phyloP scores from a whole-genome alignment of 37 sponge, comb jelly and placozoan species.

The Cliona cf. orientalis region DNA sequence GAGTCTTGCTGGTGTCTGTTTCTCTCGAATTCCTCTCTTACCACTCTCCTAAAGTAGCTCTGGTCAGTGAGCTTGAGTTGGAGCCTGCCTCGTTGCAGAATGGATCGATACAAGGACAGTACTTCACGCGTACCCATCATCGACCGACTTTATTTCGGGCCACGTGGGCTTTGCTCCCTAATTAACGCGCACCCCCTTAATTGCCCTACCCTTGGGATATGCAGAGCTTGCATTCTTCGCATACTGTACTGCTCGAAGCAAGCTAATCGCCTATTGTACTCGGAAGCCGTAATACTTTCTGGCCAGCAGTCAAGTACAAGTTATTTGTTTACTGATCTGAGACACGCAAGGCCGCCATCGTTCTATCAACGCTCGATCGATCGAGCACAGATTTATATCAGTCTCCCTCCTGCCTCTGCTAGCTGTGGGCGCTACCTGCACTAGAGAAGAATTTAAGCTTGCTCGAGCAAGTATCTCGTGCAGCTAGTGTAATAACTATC shows the following conservation, averaged over 20 bases:
- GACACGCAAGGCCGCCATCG: too few relatives aligned
- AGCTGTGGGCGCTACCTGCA: neutral
- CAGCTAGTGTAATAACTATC: neutral
- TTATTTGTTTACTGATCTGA: too few relatives aligned
- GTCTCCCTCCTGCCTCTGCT: too few relatives aligned
- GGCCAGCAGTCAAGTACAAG: too few relatives aligned
- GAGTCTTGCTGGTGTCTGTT: neutral
- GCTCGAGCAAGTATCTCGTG: neutral
- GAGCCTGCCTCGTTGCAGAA: constrained; percentile 10
- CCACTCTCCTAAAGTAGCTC: constrained; percentile 31
- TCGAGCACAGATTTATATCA: too few relatives aligned
- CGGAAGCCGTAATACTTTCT: too few relatives aligned
- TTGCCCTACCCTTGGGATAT: too few relatives aligned
- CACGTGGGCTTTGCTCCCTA: neutral
- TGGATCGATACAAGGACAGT: constrained; percentile 38
- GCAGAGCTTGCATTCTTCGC: too few relatives aligned
- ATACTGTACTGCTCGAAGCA: too few relatives aligned
- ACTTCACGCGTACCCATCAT: constrained; percentile 6
- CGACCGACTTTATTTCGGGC: too few relatives aligned
- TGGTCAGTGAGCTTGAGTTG: constrained; percentile 43
- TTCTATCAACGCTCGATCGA: too few relatives aligned
- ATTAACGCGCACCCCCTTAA: neutral
- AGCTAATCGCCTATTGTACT: too few relatives aligned
- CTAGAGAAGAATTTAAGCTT: neutral
- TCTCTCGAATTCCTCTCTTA: constrained; percentile 44